A percentile compares a stretch with the other conserved stretches of the same genome.
Evolutionary conservation across 2,113 vertebrate genomes (phyloP).

Genomic region (Corythornis madagascariensis): DNA sequence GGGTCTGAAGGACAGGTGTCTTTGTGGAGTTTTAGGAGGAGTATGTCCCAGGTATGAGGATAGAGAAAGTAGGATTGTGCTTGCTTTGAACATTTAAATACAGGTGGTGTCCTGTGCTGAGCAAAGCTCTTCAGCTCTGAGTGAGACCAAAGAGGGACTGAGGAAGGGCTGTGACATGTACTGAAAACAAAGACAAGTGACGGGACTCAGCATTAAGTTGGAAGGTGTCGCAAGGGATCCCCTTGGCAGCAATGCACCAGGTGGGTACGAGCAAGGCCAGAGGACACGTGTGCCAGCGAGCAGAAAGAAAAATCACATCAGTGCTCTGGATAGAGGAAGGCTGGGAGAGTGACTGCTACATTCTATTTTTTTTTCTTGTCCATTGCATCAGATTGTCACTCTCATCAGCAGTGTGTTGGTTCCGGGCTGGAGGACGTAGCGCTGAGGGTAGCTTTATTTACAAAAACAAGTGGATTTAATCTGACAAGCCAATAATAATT

Average conservation of each 20-base stretch:
- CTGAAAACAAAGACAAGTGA: neutral
- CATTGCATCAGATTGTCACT: neutral
- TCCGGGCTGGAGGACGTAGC: neutral
- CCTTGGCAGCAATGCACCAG: neutral
- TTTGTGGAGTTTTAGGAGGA: neutral
- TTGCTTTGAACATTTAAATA: neutral
- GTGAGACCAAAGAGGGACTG: neutral
- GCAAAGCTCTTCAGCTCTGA: neutral
- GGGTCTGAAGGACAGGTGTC: neutral
- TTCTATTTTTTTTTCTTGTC: neutral
- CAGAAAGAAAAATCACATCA: neutral
- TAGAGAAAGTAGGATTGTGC: neutral
- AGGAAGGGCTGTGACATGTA: neutral
- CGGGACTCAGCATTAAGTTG: neutral
- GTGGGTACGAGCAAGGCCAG: neutral
- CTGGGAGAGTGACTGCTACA: neutral
- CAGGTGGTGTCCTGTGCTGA: neutral
- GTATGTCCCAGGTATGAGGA: neutral
- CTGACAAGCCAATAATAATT: slow-evolving; percentile 61
- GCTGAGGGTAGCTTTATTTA: neutral
- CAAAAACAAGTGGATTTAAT: slow-evolving; percentile 16
- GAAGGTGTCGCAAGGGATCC: neutral
- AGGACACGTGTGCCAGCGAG: neutral
- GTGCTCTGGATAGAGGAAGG: neutral
- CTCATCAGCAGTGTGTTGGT: neutral